A percentile compares a stretch with the other conserved stretches of the same genome.
These are phyloP conservation scores for Helicoverpa assulta DNA, from an alignment of 2,888 invertebrate species.

Conservation along the genomic window DNA sequence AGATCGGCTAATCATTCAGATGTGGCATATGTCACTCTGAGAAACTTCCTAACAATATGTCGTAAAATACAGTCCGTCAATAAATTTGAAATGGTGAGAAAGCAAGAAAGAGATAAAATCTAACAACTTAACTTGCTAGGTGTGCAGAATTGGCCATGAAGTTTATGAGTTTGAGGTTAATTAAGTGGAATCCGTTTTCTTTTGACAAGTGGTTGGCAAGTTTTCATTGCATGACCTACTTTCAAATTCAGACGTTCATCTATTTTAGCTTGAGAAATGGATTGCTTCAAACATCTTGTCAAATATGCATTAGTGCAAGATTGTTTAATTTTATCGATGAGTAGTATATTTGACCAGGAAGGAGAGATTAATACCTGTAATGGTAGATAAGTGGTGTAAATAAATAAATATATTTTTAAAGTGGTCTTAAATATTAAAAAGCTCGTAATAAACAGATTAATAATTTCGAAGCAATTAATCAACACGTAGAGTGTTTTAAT, in stretches of 20 bases:
- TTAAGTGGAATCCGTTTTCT: not conserved
- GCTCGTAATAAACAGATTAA: too few species aligned
- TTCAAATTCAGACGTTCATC: not conserved
- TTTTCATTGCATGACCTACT: not conserved
- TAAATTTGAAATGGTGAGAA: conserved; percentile 37
- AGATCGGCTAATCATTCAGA: conserved; percentile 5
- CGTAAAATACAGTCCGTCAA: conserved; percentile 46
- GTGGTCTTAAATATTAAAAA: too few species aligned
- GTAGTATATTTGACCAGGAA: too few species aligned
- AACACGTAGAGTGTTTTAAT: too few species aligned
- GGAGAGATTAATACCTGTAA: too few species aligned
- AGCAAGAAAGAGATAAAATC: conserved; percentile 30
- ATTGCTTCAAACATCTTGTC: not conserved
- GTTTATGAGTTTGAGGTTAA: conserved; percentile 3
- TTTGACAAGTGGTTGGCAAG: not conserved
- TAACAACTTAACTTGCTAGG: conserved; percentile 21
- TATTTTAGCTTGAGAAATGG: not conserved
- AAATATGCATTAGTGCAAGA: not conserved
- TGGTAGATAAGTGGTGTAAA: too few species aligned
- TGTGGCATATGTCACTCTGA: conserved; percentile 22
- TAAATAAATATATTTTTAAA: too few species aligned
- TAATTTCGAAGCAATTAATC: too few species aligned
- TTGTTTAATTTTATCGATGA: too few species aligned
- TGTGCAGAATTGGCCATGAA: conserved; percentile 7
- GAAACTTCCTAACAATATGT: conserved; percentile 52